Conservation (phyloP, 2,888 invertebrate species). For the Spodoptera picta region DNA sequence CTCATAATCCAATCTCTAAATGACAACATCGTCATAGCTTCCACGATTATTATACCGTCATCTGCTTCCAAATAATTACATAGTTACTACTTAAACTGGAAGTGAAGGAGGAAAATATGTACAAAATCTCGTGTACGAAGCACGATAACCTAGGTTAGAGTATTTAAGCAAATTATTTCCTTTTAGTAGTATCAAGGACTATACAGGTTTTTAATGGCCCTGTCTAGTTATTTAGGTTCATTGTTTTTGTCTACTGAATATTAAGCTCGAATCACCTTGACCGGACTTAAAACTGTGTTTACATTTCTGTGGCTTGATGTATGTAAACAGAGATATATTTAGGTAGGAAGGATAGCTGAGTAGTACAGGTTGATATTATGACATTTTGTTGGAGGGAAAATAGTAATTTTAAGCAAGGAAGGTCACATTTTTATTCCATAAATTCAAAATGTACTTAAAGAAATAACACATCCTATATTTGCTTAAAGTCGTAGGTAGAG, state of each 20-base stretch:
- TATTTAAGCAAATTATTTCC: conserved; percentile 42
- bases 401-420: too few species aligned
- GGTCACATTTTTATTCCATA: too few species aligned
- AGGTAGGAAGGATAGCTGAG: too few species aligned
- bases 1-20: neutral
- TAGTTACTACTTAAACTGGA: conserved; percentile 2
- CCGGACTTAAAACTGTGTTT: conserved; percentile 11
- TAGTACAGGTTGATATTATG: too few species aligned
- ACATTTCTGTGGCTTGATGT: too few species aligned
- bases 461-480: too few species aligned
- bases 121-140: conserved; percentile 21
- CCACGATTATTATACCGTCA: too few species aligned
- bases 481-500: too few species aligned
- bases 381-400: too few species aligned
- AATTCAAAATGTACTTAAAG: too few species aligned
- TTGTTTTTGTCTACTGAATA: conserved; percentile 3
- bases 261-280: conserved; percentile 15
- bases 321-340: too few species aligned
- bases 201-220: conserved; percentile 13
- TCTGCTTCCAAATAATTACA: conserved; percentile 15
- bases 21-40: neutral
- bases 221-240: conserved; percentile 6
- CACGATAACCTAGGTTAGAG: conserved; percentile 30
- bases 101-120: conserved; percentile 23
- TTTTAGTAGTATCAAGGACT: conserved; percentile 35